A percentile compares a stretch with the other conserved stretches of the same genome.
These are phyloP conservation scores for Pterocles gutturalis DNA, from an alignment of 2,113 vertebrate genomes.

Conservation along the genomic window DNA sequence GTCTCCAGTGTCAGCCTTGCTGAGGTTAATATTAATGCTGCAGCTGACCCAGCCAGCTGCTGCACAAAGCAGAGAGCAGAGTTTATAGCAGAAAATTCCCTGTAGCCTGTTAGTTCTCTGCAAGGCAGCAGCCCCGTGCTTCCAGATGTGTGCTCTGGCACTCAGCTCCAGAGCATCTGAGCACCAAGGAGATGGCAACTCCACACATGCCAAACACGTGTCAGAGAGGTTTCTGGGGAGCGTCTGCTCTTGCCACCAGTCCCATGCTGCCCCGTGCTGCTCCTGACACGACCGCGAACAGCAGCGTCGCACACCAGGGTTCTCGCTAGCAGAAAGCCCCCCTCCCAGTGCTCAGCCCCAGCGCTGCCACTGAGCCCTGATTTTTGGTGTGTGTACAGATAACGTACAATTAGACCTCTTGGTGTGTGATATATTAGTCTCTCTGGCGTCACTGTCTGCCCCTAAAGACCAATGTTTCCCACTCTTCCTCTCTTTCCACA, in stretches of 20 bases:
- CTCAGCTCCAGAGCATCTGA: background rate
- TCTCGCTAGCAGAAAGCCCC: background rate
- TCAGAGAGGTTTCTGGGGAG: background rate
- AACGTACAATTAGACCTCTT: background rate
- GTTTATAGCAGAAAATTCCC: background rate
- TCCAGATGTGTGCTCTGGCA: conserved; percentile 33
- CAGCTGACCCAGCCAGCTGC: conserved; percentile 16
- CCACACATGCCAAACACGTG: background rate
- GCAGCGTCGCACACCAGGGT: background rate
- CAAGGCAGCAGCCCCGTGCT: background rate
- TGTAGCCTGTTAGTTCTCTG: background rate
- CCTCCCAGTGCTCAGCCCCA: accelerated
- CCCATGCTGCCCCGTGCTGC: background rate
- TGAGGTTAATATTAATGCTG: conserved; percentile 42
- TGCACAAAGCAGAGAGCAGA: background rate
- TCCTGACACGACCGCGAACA: background rate
- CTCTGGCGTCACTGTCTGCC: background rate
- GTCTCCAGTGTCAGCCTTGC: background rate
- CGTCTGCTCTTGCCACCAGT: background rate
- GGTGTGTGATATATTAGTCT: background rate
- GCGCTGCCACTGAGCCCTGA: background rate
- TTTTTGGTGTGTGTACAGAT: background rate
- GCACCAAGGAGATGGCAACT: background rate
- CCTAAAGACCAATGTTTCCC: background rate
- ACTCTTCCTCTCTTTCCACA: background rate